Percentiles rank a stretch among this genome's conserved stretches.
phyloP scores from a whole-genome alignment of 2,797 vertebrate species.

The Bradypodion pumilum region DNA sequence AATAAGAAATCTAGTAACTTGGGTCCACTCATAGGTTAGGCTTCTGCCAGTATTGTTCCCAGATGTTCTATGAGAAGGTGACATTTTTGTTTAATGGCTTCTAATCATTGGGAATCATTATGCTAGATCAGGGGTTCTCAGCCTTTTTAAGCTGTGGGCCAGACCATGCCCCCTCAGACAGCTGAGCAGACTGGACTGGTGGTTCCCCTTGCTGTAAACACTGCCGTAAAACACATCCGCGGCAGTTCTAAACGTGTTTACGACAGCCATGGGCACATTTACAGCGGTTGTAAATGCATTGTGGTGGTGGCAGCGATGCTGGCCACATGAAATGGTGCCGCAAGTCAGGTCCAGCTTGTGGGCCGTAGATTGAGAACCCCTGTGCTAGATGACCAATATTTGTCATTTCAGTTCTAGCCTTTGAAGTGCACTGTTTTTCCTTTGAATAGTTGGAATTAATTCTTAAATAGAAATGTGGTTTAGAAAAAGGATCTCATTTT shows the following conservation, averaged over 20 bases:
- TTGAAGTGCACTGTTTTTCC: not conserved
- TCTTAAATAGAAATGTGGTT: constrained; percentile 12
- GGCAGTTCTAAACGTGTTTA: no score
- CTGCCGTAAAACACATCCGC: no score
- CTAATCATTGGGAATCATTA: not conserved
- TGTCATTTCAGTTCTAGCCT: not conserved
- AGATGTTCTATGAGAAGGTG: not conserved
- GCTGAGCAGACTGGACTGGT: no score
- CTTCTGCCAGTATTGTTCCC: not conserved
- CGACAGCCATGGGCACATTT: no score
- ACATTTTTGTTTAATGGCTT: not conserved
- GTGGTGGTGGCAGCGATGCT: no score
- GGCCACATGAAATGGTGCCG: no score
- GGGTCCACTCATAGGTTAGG: not conserved
- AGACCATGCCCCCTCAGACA: no score
- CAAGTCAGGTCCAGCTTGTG: no score
- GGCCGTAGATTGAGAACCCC: not conserved
- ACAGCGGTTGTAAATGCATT: no score
- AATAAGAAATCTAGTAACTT: not conserved
- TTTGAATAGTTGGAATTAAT: constrained; percentile 29
- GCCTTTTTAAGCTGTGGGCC: no score
- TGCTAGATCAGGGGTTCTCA: no score
- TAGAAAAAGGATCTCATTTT: constrained; percentile 4
- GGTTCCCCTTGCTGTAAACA: no score
- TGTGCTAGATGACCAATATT: not conserved